phyloP scores from a whole-genome alignment of 1,140 invertebrate species.

The Sycophila sp. region DNA sequence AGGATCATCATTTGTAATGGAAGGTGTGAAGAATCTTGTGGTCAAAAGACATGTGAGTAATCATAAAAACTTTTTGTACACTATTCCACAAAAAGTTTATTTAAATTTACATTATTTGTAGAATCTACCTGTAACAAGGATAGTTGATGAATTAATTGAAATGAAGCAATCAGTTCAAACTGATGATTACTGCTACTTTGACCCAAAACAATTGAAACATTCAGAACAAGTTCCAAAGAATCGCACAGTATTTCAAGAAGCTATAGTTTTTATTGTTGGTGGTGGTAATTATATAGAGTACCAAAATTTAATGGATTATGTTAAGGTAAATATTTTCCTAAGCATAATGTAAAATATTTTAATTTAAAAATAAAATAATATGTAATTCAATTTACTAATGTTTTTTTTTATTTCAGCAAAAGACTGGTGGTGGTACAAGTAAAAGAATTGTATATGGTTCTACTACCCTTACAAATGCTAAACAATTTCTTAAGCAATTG shows the following conservation, averaged over 20 bases:
- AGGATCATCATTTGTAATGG: constrained; percentile 98
- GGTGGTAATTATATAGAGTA: constrained; percentile 99
- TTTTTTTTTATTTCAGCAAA: constrained; percentile 68
- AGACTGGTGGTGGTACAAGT: constrained; percentile 74
- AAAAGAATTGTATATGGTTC: constrained; percentile 95
- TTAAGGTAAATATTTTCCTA: constrained; percentile 71
- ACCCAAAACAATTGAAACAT: constrained; percentile 88
- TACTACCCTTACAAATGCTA: constrained; percentile 90
- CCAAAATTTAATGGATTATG: constrained; percentile 96
- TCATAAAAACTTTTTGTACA: constrained; percentile 3
- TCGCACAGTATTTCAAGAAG: constrained; percentile 82
- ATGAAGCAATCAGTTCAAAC: constrained; percentile 80
- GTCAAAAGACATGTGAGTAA: constrained; percentile 93
- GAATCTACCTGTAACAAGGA: constrained; percentile 91
- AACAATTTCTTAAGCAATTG: constrained; percentile 93
- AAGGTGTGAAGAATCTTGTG: constrained; percentile 99
- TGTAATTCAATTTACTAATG: neutral
- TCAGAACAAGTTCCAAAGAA: constrained; percentile 75
- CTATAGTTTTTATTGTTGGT: constrained; percentile 96
- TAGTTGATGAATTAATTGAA: constrained; percentile 92
- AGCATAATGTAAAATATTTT: constrained; percentile 22
- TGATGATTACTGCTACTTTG: constrained; percentile 91
- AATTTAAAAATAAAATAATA: neutral
- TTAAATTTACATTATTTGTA: constrained; percentile 50
- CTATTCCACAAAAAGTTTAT: neutral